Evolutionary conservation across 2,113 vertebrate genomes (phyloP).

Genomic region (Bubo bubo): DNA sequence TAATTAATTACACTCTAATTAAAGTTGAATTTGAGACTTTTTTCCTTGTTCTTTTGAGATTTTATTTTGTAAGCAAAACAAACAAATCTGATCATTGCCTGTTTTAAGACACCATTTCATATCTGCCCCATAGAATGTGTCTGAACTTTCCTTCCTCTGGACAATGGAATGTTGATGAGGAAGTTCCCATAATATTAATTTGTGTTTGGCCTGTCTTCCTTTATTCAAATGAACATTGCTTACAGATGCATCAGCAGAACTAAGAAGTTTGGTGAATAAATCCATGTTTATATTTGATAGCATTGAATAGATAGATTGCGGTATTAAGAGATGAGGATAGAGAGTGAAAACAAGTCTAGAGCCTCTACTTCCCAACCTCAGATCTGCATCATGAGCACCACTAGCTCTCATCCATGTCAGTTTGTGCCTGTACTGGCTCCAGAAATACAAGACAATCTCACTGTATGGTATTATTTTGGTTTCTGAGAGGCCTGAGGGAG

Average conservation of each 20-base stretch:
- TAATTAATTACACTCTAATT: slow-evolving; percentile 14
- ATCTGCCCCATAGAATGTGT: background rate
- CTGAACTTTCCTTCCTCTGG: background rate
- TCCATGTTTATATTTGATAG: background rate
- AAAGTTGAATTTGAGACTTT: background rate
- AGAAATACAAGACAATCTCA: background rate
- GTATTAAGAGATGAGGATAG: background rate
- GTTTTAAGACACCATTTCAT: background rate
- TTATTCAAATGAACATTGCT: background rate
- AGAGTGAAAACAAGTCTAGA: background rate
- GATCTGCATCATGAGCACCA: rapidly evolving
- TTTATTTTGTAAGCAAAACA: background rate
- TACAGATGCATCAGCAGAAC: background rate
- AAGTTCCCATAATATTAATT: background rate
- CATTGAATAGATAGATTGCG: background rate
- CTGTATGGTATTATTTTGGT: background rate
- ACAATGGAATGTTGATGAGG: background rate
- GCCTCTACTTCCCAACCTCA: background rate
- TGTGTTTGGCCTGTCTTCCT: background rate
- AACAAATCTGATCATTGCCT: background rate
- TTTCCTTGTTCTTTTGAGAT: background rate
- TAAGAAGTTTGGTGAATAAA: background rate
- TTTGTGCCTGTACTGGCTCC: background rate
- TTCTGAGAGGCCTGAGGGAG: background rate
- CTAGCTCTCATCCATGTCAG: background rate